Conservation (phyloP, 2,797 vertebrate genomes). For the Lacerta viridis region DNA sequence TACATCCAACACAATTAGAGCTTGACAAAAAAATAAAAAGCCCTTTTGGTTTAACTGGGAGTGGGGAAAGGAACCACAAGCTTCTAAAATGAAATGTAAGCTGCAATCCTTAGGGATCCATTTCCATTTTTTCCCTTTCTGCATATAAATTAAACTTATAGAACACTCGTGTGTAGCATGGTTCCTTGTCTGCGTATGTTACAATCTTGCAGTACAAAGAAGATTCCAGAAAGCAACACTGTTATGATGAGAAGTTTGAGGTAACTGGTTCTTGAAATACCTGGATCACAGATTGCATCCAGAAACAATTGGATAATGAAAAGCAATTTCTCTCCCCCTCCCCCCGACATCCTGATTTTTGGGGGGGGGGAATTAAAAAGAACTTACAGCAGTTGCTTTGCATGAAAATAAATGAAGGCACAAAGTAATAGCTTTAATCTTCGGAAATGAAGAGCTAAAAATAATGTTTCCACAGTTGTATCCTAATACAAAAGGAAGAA, state of each 20-base stretch:
- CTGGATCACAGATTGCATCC: constrained; percentile 88
- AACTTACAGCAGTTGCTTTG: constrained; percentile 86
- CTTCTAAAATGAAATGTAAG: constrained; percentile 63
- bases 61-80: constrained; percentile 57
- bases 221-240: constrained; percentile 84
- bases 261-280: constrained; percentile 90
- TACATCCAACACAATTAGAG: constrained; percentile 77
- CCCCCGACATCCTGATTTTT: constrained; percentile 56
- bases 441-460: constrained; percentile 65
- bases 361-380: constrained; percentile 68
- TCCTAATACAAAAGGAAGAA: constrained; percentile 51
- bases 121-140: constrained; percentile 67
- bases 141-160: constrained; percentile 58
- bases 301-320: constrained; percentile 81
- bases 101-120: constrained; percentile 80
- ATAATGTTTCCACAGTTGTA: constrained; percentile 49
- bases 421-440: constrained; percentile 81
- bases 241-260: constrained; percentile 88
- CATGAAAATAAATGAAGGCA: constrained; percentile 84
- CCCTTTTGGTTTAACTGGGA: constrained; percentile 69
- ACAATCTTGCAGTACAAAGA: constrained; percentile 74
- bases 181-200: constrained; percentile 74
- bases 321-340: constrained; percentile 35
- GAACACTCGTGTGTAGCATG: constrained; percentile 72
- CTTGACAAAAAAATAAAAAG: constrained; percentile 71